A percentile compares a stretch with the other conserved stretches of the same genome.
These are phyloP conservation scores for Synanthedon vespiformis DNA, from an alignment of 2,888 invertebrate species.

Conservation along the genomic window DNA sequence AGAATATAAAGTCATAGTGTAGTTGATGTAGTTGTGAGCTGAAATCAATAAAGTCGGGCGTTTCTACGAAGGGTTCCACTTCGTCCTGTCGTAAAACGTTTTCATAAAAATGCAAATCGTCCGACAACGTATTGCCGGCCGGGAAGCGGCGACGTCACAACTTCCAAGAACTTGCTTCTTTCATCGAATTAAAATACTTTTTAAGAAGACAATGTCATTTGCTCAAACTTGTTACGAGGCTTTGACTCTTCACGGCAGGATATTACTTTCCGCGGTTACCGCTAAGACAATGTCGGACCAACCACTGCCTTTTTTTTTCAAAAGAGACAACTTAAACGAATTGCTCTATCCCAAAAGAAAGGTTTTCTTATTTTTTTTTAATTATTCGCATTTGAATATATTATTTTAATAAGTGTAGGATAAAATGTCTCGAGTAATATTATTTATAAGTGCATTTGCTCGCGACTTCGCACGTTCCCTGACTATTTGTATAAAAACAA, in stretches of 20 bases:
- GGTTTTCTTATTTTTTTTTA: too few species aligned
- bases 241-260: conserved; percentile 9
- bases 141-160: conserved; percentile 26
- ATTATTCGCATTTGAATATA: too few species aligned
- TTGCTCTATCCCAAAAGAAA: too few species aligned
- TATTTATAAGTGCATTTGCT: background rate
- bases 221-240: conserved; percentile 28
- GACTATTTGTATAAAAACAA: too few species aligned
- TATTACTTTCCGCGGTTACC: conserved; percentile 2
- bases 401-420: too few species aligned
- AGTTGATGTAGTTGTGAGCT: background rate
- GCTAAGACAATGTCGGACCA: conserved; percentile 10
- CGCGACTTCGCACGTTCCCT: too few species aligned
- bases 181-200: conserved; percentile 59
- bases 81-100: conserved; percentile 39
- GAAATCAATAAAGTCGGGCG: background rate
- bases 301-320: background rate
- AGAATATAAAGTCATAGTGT: background rate
- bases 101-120: conserved; percentile 67
- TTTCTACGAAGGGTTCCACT: background rate
- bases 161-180: conserved; percentile 34
- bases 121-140: conserved; percentile 48
- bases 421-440: background rate
- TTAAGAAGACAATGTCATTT: conserved; percentile 43
- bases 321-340: too few species aligned